These are phyloP conservation scores for Bagarius yarrelli DNA, from an alignment of 2,113 vertebrate species.

Conservation along the genomic window DNA sequence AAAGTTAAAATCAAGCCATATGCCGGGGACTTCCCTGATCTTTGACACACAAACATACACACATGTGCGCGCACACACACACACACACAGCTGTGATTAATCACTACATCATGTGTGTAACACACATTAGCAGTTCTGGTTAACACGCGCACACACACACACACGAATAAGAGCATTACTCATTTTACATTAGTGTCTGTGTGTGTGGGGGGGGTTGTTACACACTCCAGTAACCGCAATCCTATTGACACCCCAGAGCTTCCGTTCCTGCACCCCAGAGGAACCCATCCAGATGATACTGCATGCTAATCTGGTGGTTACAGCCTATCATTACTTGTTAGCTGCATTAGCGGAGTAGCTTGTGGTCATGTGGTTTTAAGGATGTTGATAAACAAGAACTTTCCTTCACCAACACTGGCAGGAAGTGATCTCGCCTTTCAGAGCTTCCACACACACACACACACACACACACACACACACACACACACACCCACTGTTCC, in stretches of 20 bases:
- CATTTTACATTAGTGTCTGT: background rate
- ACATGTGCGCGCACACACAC: background rate
- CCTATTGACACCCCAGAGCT: background rate
- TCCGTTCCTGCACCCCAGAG: background rate
- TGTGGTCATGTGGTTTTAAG: background rate
- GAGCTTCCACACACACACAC: too few relatives aligned
- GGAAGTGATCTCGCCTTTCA: background rate
- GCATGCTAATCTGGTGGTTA: background rate
- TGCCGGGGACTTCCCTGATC: slow-evolving; percentile 1
- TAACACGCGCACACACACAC: background rate
- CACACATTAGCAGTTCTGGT: background rate
- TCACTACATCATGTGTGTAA: background rate
- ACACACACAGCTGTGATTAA: background rate
- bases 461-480: too few relatives aligned
- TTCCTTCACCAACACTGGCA: background rate
- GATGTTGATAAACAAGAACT: slow-evolving; percentile 16
- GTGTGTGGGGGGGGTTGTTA: background rate
- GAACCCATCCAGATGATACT: background rate
- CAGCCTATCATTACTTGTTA: background rate
- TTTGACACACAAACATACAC: background rate
- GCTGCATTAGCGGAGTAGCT: background rate
- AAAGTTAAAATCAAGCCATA: background rate
- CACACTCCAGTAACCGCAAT: background rate
- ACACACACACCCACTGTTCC: too few relatives aligned
- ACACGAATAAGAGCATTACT: background rate